Evolutionary conservation across 2,113 vertebrate genomes (phyloP).

Genomic region (Brienomyrus longianalis): DNA sequence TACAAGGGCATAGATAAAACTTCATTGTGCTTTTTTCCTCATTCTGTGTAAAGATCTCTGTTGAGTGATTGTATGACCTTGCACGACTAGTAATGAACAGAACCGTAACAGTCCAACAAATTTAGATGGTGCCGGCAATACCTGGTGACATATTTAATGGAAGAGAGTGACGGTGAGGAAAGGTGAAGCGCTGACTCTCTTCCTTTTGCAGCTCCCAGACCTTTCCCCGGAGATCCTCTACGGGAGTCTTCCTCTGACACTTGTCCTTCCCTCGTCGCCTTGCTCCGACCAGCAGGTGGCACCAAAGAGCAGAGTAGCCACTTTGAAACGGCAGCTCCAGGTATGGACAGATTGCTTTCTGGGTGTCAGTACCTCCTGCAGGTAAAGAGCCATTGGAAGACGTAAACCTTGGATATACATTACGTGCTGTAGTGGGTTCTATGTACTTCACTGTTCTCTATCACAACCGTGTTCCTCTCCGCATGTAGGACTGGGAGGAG

Average conservation of each 20-base stretch:
- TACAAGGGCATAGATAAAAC: background rate
- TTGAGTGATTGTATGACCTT: background rate
- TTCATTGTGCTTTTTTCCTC: background rate
- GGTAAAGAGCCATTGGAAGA: background rate
- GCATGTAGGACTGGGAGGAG: constrained; percentile 69
- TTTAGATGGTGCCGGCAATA: background rate
- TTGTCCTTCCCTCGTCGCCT: constrained; percentile 42
- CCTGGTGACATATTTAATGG: background rate
- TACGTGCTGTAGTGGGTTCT: fast-evolving
- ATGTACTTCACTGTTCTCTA: background rate
- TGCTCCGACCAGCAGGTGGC: constrained; percentile 57
- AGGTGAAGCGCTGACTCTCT: background rate
- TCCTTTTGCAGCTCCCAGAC: background rate
- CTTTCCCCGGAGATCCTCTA: constrained; percentile 70
- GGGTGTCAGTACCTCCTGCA: background rate
- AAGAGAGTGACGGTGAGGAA: background rate
- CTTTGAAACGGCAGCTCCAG: constrained; percentile 68
- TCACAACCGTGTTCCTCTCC: background rate
- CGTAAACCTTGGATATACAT: background rate
- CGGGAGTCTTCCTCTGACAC: constrained; percentile 59
- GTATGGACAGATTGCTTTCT: constrained; percentile 40
- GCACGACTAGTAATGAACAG: background rate
- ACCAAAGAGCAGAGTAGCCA: constrained; percentile 62
- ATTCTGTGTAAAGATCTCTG: background rate
- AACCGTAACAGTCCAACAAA: background rate